Conservation (phyloP, 2,113 vertebrate species). For the Sceloporus tristichus region DNA sequence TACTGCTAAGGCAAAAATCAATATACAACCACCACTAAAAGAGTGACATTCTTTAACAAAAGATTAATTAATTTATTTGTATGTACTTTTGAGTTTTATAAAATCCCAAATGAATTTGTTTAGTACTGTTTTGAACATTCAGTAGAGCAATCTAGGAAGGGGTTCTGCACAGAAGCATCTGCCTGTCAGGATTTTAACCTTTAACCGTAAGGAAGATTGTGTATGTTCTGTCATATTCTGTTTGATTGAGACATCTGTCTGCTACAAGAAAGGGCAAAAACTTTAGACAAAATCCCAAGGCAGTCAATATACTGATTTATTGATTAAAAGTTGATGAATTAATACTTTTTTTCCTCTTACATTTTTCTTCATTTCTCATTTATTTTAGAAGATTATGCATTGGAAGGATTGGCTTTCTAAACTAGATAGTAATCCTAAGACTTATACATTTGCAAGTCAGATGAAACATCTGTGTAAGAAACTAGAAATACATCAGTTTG, state of each 20-base stretch:
- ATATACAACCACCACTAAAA: background rate
- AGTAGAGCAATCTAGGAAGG: background rate
- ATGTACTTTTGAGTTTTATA: background rate
- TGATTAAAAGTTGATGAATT: background rate
- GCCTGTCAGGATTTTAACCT: background rate
- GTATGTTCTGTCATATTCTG: background rate
- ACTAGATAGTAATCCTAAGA: conserved; percentile 7
- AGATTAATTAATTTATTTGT: too few relatives aligned
- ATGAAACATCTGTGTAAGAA: conserved; percentile 2
- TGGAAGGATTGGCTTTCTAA: background rate
- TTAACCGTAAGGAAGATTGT: background rate
- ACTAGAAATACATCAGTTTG: background rate
- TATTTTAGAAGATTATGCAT: conserved; percentile 1
- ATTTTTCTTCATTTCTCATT: background rate
- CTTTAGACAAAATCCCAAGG: background rate
- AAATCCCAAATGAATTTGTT: background rate
- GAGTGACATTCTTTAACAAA: background rate
- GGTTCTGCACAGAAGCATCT: background rate
- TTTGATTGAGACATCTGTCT: background rate
- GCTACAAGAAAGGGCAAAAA: background rate
- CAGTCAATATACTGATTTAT: background rate
- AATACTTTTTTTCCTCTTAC: background rate
- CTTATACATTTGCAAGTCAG: background rate
- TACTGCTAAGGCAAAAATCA: too few relatives aligned
- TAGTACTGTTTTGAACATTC: background rate